phyloP scores from a whole-genome alignment of 2,888 invertebrate genomes.

The Athalia circularis region DNA sequence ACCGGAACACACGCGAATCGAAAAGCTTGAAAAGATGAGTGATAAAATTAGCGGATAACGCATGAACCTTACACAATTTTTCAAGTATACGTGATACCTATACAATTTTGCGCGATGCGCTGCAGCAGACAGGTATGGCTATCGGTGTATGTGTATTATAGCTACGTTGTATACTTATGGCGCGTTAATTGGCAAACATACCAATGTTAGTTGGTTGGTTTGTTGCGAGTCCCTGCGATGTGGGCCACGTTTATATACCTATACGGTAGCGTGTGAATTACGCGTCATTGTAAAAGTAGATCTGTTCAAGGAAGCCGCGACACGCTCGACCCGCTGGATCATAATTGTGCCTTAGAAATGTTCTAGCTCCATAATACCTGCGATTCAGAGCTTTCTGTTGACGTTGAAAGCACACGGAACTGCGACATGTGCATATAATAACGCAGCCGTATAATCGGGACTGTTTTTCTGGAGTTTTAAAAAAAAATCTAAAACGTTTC shows the following conservation, averaged over 20 bases:
- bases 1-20: background rate
- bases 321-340: conserved; percentile 19
- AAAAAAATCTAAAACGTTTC: too few species aligned
- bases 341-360: conserved; percentile 3
- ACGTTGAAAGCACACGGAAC: too few species aligned
- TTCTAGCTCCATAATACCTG: background rate
- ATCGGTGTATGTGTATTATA: background rate
- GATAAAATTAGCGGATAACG: too few species aligned
- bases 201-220: background rate
- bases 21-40: conserved; percentile 21
- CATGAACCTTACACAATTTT: too few species aligned
- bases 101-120: background rate
- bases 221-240: conserved; percentile 24
- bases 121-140: background rate
- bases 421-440: too few species aligned
- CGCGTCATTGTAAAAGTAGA: conserved; percentile 44
- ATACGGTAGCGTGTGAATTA: conserved; percentile 28
- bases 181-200: conserved; percentile 30
- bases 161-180: conserved; percentile 8
- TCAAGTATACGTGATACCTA: too few species aligned
- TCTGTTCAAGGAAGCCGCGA: conserved; percentile 34
- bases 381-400: background rate
- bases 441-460: too few species aligned
- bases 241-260: conserved; percentile 31
- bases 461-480: too few species aligned